Conservation (phyloP, 2,888 invertebrate genomes). For the Eilema caniola region DNA sequence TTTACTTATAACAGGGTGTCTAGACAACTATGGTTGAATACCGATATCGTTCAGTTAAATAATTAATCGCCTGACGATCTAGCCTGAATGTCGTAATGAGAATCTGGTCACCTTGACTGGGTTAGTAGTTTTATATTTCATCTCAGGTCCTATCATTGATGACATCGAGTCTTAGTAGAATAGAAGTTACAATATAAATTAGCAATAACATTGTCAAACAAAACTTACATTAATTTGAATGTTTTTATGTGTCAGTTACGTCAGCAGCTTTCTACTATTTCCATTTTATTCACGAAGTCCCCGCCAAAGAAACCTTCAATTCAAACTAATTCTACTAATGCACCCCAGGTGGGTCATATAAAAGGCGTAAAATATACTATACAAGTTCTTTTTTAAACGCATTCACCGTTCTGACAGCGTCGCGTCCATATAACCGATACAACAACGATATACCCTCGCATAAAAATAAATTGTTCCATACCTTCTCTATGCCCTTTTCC, state of each 20-base stretch:
- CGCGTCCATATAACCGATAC: conserved; percentile 34
- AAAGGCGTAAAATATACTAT: conserved; percentile 11
- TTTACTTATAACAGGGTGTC: too few relatives aligned
- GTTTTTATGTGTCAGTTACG: background rate
- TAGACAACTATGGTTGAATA: too few relatives aligned
- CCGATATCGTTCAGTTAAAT: too few relatives aligned
- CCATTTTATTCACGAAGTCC: background rate
- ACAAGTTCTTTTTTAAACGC: conserved; percentile 25
- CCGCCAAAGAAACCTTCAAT: background rate
- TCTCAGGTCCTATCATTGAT: background rate
- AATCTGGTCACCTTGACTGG: background rate
- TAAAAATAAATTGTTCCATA: conserved; percentile 49
- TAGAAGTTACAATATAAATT: too few relatives aligned
- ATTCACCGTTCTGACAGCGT: conserved; percentile 28
- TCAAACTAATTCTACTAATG: background rate
- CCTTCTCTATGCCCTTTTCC: conserved; percentile 37
- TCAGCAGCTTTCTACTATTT: background rate
- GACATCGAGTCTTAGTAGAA: background rate
- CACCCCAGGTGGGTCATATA: conserved; percentile 1
- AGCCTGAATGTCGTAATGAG: too few relatives aligned
- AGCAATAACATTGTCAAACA: too few relatives aligned
- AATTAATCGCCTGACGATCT: too few relatives aligned
- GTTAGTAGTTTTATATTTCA: background rate
- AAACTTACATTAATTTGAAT: background rate
- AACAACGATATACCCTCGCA: conserved; percentile 32